Conservation (phyloP, 2,888 invertebrate species). For the Tigriopus californicus region DNA sequence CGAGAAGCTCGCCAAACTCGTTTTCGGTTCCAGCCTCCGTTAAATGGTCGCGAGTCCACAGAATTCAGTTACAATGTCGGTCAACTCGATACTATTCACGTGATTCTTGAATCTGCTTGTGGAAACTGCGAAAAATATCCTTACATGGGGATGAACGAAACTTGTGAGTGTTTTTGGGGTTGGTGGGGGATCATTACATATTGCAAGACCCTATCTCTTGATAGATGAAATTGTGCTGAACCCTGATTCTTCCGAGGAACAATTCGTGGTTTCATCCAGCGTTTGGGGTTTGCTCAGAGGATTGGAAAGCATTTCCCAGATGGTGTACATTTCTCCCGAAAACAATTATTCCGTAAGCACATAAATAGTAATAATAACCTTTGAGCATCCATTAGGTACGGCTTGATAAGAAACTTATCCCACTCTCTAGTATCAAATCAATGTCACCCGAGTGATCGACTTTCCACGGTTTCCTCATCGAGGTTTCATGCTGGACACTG, state of each 20-base stretch:
- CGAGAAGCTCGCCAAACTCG: too few species aligned
- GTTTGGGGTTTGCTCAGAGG: constrained; percentile 71
- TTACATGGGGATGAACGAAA: not conserved
- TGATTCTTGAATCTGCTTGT: too few species aligned
- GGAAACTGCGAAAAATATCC: not conserved
- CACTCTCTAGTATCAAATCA: constrained; percentile 41
- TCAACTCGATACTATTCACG: too few species aligned
- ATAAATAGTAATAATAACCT: too few species aligned
- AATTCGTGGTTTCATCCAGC: constrained; percentile 25
- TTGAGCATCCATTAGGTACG: too few species aligned
- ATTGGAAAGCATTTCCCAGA: constrained; percentile 65
- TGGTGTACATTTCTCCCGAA: constrained; percentile 32
- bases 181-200: not conserved
- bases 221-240: too few species aligned
- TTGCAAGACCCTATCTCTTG: not conserved
- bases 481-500: constrained; percentile 67
- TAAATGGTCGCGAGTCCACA: too few species aligned
- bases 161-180: not conserved
- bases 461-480: constrained; percentile 58
- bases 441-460: constrained; percentile 48
- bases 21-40: too few species aligned
- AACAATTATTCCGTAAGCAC: not conserved
- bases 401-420: too few species aligned
- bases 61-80: too few species aligned
- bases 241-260: constrained; percentile 19